A percentile compares a stretch with the other conserved stretches of the same genome.
Evolutionary conservation across 64 coral and sea anemone genomes (phyloP).

Genomic region (Pachyseris speciosa): DNA sequence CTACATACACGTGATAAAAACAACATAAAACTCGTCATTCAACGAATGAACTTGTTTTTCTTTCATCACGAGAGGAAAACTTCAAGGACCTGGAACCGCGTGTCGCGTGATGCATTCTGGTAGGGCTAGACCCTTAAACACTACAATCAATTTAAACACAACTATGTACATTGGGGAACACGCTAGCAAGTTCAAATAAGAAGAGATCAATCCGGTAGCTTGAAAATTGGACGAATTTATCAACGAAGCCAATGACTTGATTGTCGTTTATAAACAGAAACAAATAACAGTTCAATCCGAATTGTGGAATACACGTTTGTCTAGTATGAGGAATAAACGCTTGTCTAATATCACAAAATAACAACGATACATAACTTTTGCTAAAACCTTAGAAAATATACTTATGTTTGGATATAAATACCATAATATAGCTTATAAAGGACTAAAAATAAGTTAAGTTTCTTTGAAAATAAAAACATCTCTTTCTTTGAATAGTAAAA

Average conservation of each 20-base stretch:
- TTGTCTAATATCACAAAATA: background rate
- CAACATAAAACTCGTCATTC: background rate
- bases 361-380: background rate
- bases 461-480: background rate
- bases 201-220: background rate
- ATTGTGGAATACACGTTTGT: background rate
- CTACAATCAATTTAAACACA: background rate
- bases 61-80: background rate
- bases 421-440: background rate
- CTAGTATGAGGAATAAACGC: background rate
- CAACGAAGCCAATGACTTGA: background rate
- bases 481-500: background rate
- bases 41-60: background rate
- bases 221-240: background rate
- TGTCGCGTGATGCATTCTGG: background rate
- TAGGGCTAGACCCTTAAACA: background rate
- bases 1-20: background rate
- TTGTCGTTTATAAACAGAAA: background rate
- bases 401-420: conserved; percentile 24
- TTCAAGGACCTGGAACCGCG: background rate
- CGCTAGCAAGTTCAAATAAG: background rate
- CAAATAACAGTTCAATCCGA: too few species aligned
- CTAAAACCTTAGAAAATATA: conserved; percentile 15
- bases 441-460: conserved; percentile 41
- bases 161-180: background rate